A percentile compares a stretch with the other conserved stretches of the same genome.
Evolutionary conservation across 2,113 vertebrate species (phyloP).

Genomic region (Hyaena hyaena): DNA sequence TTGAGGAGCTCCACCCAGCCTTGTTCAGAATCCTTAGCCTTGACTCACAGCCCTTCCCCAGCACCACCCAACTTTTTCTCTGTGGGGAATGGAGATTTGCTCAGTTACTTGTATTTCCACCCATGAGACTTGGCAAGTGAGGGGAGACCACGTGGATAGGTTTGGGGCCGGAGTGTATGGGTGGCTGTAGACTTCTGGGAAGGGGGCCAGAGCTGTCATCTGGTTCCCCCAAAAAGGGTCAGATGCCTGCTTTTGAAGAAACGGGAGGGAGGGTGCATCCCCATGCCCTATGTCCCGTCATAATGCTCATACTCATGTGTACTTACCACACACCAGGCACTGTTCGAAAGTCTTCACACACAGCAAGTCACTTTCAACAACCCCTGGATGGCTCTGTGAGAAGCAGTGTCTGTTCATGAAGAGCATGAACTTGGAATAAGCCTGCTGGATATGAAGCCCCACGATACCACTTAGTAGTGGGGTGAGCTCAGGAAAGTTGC

Average conservation of each 20-base stretch:
- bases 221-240: no score
- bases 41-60: slow-evolving; percentile 39
- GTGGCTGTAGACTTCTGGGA: not conserved
- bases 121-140: not conserved
- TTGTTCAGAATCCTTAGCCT: not conserved
- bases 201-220: not conserved
- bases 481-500: not conserved
- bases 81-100: not conserved
- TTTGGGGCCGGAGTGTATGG: not conserved
- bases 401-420: no score
- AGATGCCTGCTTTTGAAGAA: not conserved
- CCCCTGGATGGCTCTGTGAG: not conserved
- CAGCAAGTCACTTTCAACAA: not conserved
- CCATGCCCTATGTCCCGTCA: accelerated
- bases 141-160: not conserved
- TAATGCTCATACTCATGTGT: no score
- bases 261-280: not conserved
- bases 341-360: accelerated
- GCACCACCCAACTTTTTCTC: not conserved
- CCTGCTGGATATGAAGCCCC: not conserved
- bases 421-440: not conserved
- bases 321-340: accelerated
- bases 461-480: not conserved
- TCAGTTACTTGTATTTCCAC: not conserved
- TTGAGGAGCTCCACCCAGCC: not conserved